Percentiles rank a stretch among this genome's conserved stretches.
Conservation (phyloP, 2,113 vertebrate genomes). For the Polypterus senegalus region DNA sequence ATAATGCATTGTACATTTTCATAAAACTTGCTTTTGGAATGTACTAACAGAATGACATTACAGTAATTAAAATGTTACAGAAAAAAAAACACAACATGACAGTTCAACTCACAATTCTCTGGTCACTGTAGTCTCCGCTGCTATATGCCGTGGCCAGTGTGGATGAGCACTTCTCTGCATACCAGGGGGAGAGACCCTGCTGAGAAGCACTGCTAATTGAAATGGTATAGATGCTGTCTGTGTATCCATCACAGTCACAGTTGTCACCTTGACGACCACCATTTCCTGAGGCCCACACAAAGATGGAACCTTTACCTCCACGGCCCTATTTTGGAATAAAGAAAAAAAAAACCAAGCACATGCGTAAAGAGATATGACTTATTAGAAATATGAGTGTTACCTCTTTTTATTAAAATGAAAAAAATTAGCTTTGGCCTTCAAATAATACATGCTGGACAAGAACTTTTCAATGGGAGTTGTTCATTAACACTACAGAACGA, state of each 20-base stretch:
- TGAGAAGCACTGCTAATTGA: slow-evolving; percentile 96
- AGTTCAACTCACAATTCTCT: slow-evolving; percentile 75
- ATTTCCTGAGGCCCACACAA: slow-evolving; percentile 96
- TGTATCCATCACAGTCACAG: slow-evolving; percentile 96
- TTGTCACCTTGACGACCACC: slow-evolving; percentile 93
- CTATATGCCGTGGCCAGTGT: slow-evolving; percentile 95
- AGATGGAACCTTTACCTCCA: slow-evolving; percentile 90
- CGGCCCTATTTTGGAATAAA: slow-evolving; percentile 57
- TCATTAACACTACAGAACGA: too few species aligned
- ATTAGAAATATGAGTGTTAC: too few species aligned
- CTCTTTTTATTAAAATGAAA: too few species aligned
- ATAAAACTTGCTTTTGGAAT: slow-evolving; percentile 38
- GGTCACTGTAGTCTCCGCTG: slow-evolving; percentile 95
- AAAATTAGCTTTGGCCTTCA: too few species aligned
- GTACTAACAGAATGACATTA: slow-evolving; percentile 26
- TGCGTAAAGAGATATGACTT: too few species aligned
- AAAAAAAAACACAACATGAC: not conserved
- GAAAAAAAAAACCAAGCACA: slow-evolving; percentile 1
- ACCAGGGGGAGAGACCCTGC: slow-evolving; percentile 93
- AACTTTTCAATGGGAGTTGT: too few species aligned
- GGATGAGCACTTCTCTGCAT: slow-evolving; percentile 96
- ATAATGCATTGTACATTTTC: slow-evolving; percentile 36
- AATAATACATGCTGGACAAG: too few species aligned
- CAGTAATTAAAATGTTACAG: slow-evolving; percentile 20
- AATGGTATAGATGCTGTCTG: slow-evolving; percentile 94